Conservation (phyloP, 2,113 vertebrate genomes). For the Origma solitaria region DNA sequence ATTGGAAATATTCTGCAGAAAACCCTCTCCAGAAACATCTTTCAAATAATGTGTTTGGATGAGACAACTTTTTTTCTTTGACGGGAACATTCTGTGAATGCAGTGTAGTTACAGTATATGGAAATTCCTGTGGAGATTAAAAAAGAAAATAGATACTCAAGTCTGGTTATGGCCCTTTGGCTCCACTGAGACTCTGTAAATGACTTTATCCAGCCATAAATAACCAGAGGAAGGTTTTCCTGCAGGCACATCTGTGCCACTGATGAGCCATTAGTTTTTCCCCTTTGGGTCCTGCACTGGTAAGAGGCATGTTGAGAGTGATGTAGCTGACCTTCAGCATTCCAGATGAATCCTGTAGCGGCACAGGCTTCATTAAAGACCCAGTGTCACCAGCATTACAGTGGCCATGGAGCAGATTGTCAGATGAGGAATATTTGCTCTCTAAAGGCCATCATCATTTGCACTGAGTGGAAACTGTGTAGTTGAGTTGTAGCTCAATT, state of each 20-base stretch:
- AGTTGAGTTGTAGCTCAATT: not conserved
- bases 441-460: not conserved
- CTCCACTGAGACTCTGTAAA: not conserved
- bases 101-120: not conserved
- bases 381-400: not conserved
- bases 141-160: slow-evolving; percentile 20
- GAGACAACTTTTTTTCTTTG: not conserved
- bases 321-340: slow-evolving; percentile 19
- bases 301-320: not conserved
- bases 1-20: not conserved
- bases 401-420: not conserved
- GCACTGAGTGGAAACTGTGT: not conserved
- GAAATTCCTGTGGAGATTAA: not conserved
- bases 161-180: not conserved
- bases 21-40: not conserved
- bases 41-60: not conserved
- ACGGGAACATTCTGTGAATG: not conserved
- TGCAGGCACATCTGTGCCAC: not conserved
- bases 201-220: slow-evolving; percentile 15
- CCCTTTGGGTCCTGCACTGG: not conserved
- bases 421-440: not conserved
- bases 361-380: not conserved
- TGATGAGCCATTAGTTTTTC: slow-evolving; percentile 1
- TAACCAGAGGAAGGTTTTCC: slow-evolving; percentile 24
- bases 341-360: not conserved